Base-by-base conservation (phyloP, 2,113 vertebrate species). In the Marmota monax region DNA sequence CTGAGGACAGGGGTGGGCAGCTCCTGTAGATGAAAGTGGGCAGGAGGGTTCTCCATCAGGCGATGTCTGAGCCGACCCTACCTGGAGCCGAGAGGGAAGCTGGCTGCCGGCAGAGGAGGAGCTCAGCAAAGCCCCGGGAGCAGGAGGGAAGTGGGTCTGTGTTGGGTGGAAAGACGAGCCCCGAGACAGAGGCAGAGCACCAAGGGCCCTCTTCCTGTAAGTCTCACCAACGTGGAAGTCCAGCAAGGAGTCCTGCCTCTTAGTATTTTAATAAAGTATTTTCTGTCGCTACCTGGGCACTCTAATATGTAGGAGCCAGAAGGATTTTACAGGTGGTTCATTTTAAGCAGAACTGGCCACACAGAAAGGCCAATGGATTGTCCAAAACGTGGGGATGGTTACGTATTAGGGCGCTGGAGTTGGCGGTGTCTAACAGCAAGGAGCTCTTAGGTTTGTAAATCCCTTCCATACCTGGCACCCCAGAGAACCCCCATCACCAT, bases 1-100 rank as follows among this genome's bases (percentile, higher is more conserved):
- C 8, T 17, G 11, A 27, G 9, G 17, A 12, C 20, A 11, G 16
- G 29, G 0, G 0, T 32, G 1, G 17, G 32, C 6, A 7, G 32
- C 7, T 34, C 48, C 27, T 58, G 51, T 23, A 45, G n/a, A 22
- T 0, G 1, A n/a, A 0, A 16, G 2, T 6, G 32, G 27, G 13
- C 29, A 25, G 51, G 61, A 78, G n/a, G 67, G 11, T 12, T 25
- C 20, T 0, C 4, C 25, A 22, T 17, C 18, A 80, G n/a, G 18
- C 9, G 37, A 56, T 13, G 3, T 70, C 69, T 20, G 13, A 88
- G 63, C 80, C 63, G 53, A 42, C 61, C n/a, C 37, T 27, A 29
- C 23, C 48, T 12, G 42, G 8, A 32, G 14, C 2, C 2, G 5
- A 58, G 20, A 29, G 20, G 32, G 37, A 32, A 73, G 56, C 16